Base-by-base conservation (phyloP, 2,888 invertebrate species). In the Blera fallax region DNA sequence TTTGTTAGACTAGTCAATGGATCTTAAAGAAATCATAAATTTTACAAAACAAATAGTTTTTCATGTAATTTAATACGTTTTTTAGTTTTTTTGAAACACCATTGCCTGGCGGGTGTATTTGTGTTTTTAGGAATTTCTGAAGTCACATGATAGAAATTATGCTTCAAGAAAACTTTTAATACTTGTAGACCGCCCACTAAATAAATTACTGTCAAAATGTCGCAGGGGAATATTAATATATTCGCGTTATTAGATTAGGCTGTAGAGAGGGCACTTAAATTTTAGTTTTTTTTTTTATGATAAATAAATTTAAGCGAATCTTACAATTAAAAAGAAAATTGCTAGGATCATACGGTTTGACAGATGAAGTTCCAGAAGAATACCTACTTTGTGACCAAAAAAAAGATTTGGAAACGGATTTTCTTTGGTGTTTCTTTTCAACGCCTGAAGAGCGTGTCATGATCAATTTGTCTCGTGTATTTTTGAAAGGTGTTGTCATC, bases 401-500 rank as follows among this genome's bases (percentile, higher is more conserved):
- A n/a, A n/a, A n/a, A n/a, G n/a, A n/a, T n/a, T n/a, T n/a, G n/a
- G n/a, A n/a, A n/a, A n/a, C n/a, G n/a, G n/a, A n/a, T n/a, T n/a
- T n/a, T n/a, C n/a, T n/a, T n/a, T n/a, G n/a, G n/a, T n/a, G n/a
- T n/a, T n/a, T n/a, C n/a, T n/a, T n/a, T 52, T 27, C 50, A 11
- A 24, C 45, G 48, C 18, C 10, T 21, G 18, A 48, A 11, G 3
- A 52, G 54, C 54, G 54, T 32, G 10, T 2, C 10, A 37, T 40
- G 67, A 24, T 29, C 50, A 40, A 62, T 60, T 50, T 34, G 50
- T 37, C 11, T n/a, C 24, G 70, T 16, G 27, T 29, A 60, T 50
- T 60, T 72, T 48, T 72, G 50, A 60, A 60, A 67, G 37, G 52
- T 52, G 52, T 37, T 50, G 24, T 72, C 72, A 72, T 27, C 60